These are phyloP conservation scores for Clarias laeviceps DNA, from an alignment of 2,797 vertebrate species.

Conservation along the genomic window DNA sequence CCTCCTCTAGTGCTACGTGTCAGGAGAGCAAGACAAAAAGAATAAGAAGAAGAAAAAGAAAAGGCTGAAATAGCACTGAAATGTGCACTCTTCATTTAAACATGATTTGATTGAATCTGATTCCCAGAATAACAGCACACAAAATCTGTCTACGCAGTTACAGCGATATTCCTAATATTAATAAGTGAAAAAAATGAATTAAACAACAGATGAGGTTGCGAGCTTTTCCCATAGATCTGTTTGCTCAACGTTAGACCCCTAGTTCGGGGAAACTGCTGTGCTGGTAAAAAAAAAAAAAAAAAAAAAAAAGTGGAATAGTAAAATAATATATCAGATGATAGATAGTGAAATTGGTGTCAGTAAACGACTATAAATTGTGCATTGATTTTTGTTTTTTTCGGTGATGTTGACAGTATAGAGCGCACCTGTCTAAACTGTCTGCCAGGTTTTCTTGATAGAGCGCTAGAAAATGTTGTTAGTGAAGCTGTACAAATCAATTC, in stretches of 20 bases:
- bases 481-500: constrained; percentile 3
- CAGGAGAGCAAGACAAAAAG: background rate
- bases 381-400: background rate
- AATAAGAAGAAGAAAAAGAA: no score
- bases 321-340: background rate
- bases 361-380: background rate
- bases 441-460: background rate
- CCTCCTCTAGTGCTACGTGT: background rate
- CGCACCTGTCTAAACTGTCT: background rate
- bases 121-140: background rate
- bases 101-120: background rate
- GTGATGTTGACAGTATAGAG: background rate
- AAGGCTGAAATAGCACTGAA: background rate
- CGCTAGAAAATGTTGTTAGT: constrained; percentile 2
- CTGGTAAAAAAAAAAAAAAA: background rate
- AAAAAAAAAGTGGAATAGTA: background rate
- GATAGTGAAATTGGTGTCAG: background rate
- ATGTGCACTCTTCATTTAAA: background rate
- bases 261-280: no score
- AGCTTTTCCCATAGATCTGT: background rate
- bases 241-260: background rate
- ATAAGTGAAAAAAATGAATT: background rate
- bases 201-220: background rate
- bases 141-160: no score
- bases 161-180: background rate